Evolutionary conservation across 2,888 invertebrate species (phyloP).

Genomic region (Lycophotia porphyrea): DNA sequence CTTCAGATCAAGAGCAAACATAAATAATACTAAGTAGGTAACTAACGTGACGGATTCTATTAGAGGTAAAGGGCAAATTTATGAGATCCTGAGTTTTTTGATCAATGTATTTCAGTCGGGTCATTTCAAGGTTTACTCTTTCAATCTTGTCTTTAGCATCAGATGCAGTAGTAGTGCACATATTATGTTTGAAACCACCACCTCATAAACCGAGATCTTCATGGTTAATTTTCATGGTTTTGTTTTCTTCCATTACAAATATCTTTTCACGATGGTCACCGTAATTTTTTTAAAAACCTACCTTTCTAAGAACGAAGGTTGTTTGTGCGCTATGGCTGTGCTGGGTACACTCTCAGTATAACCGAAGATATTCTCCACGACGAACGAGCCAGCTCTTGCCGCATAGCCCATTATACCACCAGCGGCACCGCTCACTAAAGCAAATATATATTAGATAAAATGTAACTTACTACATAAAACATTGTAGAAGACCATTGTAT

Average conservation of each 20-base stretch:
- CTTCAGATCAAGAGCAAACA: neutral
- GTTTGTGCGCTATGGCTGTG: slow-evolving; percentile 85
- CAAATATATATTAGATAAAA: neutral
- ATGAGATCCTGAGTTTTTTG: neutral
- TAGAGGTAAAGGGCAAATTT: neutral
- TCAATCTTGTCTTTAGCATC: neutral
- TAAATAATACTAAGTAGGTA: neutral
- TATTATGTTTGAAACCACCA: neutral
- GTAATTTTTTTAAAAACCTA: slow-evolving; percentile 67
- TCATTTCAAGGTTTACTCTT: neutral
- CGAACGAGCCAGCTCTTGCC: slow-evolving; percentile 94
- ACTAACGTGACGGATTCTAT: neutral
- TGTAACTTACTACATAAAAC: neutral
- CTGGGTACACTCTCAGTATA: slow-evolving; percentile 87
- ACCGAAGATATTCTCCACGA: slow-evolving; percentile 92
- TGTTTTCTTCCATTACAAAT: neutral
- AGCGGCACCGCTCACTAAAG: slow-evolving; percentile 78
- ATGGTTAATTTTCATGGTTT: neutral
- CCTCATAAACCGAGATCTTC: neutral
- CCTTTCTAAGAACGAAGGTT: slow-evolving; percentile 89
- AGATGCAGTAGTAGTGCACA: neutral
- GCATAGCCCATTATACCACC: slow-evolving; percentile 94
- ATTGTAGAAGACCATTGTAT: no score
- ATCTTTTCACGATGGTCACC: neutral
- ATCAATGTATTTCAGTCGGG: neutral